Evolutionary conservation across 2,888 invertebrate species (phyloP).

Genomic region (Elaeidobius kamerunicus): DNA sequence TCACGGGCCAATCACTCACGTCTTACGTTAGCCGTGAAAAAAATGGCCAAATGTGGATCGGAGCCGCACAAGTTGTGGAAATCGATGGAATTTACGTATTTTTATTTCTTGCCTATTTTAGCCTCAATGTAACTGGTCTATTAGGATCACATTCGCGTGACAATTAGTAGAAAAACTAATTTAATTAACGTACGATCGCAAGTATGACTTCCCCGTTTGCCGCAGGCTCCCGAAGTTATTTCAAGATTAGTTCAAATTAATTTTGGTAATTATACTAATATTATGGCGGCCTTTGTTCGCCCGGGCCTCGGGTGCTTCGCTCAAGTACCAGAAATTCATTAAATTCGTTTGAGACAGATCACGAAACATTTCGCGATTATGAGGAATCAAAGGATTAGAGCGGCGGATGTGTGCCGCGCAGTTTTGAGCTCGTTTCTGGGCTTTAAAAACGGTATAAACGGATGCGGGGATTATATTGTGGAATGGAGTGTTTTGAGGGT

Average conservation of each 20-base stretch:
- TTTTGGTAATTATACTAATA: slow-evolving; percentile 40
- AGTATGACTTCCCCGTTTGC: no score
- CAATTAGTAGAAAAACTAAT: no score
- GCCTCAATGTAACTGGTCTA: no score
- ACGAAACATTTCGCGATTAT: slow-evolving; percentile 21
- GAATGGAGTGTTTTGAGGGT: no score
- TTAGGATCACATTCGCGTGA: no score
- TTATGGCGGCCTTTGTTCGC: slow-evolving; percentile 31
- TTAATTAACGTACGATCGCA: no score
- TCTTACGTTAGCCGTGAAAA: slow-evolving; percentile 44
- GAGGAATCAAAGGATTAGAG: slow-evolving; percentile 19
- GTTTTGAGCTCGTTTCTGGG: no score
- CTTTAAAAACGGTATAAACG: no score
- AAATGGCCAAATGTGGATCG: slow-evolving; percentile 30
- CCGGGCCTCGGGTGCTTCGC: slow-evolving; percentile 23
- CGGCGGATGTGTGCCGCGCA: no score
- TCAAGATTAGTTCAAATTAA: slow-evolving; percentile 41
- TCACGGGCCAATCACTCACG: slow-evolving; percentile 41
- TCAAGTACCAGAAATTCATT: slow-evolving; percentile 31
- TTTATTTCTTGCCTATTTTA: not conserved
- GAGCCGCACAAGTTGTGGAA: not conserved
- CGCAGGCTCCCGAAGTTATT: slow-evolving; percentile 34
- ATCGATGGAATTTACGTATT: not conserved
- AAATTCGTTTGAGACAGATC: slow-evolving; percentile 26
- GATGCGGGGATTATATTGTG: no score